Base-by-base conservation (phyloP, 2,113 vertebrate genomes). In the Sula dactylatra region DNA sequence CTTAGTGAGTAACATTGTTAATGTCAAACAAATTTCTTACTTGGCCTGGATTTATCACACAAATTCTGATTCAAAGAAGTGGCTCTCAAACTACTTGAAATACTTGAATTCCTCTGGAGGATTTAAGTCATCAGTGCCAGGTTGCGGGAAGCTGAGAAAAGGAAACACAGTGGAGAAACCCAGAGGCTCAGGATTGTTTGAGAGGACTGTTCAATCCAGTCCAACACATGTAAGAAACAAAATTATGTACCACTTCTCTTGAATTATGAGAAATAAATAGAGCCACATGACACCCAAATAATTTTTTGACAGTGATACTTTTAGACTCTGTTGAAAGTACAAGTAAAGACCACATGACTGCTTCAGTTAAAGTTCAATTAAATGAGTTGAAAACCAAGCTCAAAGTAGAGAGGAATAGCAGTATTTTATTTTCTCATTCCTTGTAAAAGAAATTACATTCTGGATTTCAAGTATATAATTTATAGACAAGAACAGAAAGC, bases 281-380 rank as follows among this genome's bases (percentile, higher is more conserved):
- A 83, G 8, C 50, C n/a, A 73, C 42, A 42, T 59, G 73, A 58
- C 52, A 24, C 11, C 42, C 9, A 76, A 67, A 64, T 52, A 45
- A 12, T n/a, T 72, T 93, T 89, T 92, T 40, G 56, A 89, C 55
- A 71, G 61, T 59, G 61, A 61, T 93, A 70, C 65, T 89, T 91
- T 87, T 40, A 82, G 87, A 89, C 70, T n/a, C 40, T 67, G 65
- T 94, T 93, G 91, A 89, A 96, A 96, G 58, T 79, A 82, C 84
- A 93, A 94, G 44, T 50, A 89, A 86, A 82, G 47, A 67, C 27
- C 90, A 69, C 61, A 78, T 95, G 84, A 95, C 56, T 17, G 7
- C 45, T 47, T 62, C 76, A 86, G 90, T 91, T 93, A 85, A 93
- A 93, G 83, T 96, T 96, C 89, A 90, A 72, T 93, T 65, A 87